Evolutionary conservation across 2,888 invertebrate genomes (phyloP).

Genomic region (Platynereis dumerilii): DNA sequence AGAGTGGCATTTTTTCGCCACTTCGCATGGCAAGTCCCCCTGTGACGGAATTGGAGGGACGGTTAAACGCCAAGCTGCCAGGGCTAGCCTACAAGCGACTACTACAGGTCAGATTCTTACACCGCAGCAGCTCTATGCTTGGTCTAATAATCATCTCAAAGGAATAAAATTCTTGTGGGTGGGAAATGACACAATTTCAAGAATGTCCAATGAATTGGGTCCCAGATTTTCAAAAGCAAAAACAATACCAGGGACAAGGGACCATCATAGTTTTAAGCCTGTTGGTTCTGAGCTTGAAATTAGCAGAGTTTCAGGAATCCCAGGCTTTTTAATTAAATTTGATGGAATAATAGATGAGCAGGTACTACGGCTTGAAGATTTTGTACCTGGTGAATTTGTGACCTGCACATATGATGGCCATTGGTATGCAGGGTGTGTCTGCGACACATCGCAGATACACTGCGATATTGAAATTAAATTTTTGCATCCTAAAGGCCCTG

Average conservation of each 20-base stretch:
- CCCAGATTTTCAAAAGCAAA: no score
- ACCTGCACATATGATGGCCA: conserved; percentile 11
- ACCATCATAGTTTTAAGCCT: no score
- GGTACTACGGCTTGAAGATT: neutral
- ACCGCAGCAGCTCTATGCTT: neutral
- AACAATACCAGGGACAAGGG: no score
- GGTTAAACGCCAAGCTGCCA: conserved; percentile 15
- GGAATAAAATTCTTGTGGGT: no score
- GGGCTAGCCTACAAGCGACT: conserved; percentile 23
- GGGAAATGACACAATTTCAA: no score
- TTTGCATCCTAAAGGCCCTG: neutral
- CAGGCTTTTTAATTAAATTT: no score
- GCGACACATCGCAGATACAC: neutral
- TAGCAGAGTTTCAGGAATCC: no score
- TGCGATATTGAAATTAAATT: neutral
- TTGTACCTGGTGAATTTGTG: conserved; percentile 5
- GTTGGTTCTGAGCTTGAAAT: no score
- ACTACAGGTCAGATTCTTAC: conserved; percentile 12
- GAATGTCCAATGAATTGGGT: no score
- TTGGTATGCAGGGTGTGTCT: conserved; percentile 17
- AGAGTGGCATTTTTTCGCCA: conserved; percentile 44
- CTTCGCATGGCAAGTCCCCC: conserved; percentile 42
- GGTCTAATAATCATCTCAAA: no score
- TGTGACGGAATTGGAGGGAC: conserved; percentile 44
- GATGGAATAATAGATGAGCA: neutral